Evolutionary conservation across 2,797 vertebrate species (phyloP).

Genomic region (Takifugu ocellatus): DNA sequence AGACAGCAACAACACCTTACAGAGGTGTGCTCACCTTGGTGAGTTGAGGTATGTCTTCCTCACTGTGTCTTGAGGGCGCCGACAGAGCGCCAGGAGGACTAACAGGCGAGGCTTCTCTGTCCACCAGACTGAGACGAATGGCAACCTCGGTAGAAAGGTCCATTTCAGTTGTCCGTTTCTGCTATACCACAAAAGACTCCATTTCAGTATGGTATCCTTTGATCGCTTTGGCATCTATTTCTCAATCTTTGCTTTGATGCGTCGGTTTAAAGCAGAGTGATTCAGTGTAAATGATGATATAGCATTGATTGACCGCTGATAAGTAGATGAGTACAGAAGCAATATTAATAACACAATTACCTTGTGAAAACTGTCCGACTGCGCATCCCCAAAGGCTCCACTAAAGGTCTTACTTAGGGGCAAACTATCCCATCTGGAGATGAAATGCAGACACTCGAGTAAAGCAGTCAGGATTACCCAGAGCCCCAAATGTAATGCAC

Average conservation of each 20-base stretch:
- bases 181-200: slow-evolving; percentile 5
- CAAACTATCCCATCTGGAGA: slow-evolving; percentile 46
- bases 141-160: slow-evolving; percentile 78
- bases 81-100: slow-evolving; percentile 38
- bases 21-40: slow-evolving; percentile 75
- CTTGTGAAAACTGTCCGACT: slow-evolving; percentile 40
- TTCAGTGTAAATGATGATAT: too few species aligned
- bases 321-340: too few species aligned
- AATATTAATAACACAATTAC: slow-evolving; percentile 37
- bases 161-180: slow-evolving; percentile 65
- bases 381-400: slow-evolving; percentile 48
- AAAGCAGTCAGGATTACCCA: not conserved
- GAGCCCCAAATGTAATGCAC: not conserved
- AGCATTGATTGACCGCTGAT: too few species aligned
- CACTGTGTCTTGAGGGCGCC: slow-evolving; percentile 43
- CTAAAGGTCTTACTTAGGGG: slow-evolving; percentile 45
- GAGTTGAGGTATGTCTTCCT: slow-evolving; percentile 78
- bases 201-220: too few species aligned
- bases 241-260: too few species aligned
- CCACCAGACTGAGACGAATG: slow-evolving; percentile 74
- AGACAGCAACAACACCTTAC: not conserved
- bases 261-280: too few species aligned
- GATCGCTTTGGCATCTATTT: too few species aligned
- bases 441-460: not conserved
- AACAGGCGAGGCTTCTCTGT: slow-evolving; percentile 59